phyloP scores from a whole-genome alignment of 2,888 invertebrate genomes.

The Nephrotoma guestfalica region DNA sequence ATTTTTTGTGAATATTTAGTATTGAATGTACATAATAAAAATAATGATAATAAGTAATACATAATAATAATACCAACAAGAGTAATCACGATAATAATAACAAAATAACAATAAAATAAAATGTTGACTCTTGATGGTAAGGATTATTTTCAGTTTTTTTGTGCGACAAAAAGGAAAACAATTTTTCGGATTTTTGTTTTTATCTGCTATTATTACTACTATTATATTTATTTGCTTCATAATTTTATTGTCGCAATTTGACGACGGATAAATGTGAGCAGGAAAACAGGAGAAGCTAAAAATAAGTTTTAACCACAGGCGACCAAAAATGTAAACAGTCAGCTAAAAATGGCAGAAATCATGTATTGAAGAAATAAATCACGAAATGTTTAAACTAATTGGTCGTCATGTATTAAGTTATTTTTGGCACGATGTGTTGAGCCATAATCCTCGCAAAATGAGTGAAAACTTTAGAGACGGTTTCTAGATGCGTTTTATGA shows the following conservation, averaged over 20 bases:
- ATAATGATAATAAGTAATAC: neutral
- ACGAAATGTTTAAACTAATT: no score
- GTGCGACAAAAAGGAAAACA: neutral
- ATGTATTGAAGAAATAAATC: no score
- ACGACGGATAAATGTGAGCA: neutral
- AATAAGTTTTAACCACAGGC: neutral
- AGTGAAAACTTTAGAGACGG: no score
- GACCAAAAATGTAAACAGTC: neutral
- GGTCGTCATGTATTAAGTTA: no score
- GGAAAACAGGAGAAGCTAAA: neutral
- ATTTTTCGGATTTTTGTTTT: neutral
- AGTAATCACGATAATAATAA: neutral
- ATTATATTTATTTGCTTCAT: neutral
- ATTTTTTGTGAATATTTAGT: no score
- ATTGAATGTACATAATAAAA: neutral
- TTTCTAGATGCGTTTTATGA: no score
- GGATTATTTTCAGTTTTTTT: neutral
- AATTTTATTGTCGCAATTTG: neutral
- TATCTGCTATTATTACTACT: neutral
- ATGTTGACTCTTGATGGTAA: neutral
- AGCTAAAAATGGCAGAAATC: no score
- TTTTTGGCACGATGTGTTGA: no score
- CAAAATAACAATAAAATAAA: neutral
- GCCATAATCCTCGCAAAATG: no score
- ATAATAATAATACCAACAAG: neutral